These are phyloP conservation scores for Jaculus jaculus DNA, from an alignment of 2,113 vertebrate species.

Conservation along the genomic window DNA sequence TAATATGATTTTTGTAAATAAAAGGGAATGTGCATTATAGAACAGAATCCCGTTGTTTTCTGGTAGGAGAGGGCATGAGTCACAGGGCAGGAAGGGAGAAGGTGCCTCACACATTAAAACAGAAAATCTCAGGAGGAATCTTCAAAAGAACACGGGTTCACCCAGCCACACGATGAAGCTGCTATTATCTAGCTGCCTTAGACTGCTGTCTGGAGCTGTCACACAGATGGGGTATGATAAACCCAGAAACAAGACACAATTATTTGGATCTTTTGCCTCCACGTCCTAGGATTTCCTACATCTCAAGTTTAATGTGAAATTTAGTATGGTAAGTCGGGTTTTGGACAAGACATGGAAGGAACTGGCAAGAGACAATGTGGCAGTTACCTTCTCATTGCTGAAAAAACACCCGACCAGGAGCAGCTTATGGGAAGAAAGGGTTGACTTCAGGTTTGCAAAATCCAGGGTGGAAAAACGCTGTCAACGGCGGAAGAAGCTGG, in stretches of 20 bases:
- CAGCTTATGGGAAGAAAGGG: no score
- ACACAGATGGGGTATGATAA: rapidly evolving
- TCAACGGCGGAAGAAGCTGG: no score
- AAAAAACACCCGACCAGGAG: no score
- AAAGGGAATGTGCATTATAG: no score
- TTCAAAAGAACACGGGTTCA: neutral
- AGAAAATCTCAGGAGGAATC: neutral
- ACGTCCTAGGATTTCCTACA: neutral
- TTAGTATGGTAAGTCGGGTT: neutral
- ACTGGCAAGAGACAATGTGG: neutral
- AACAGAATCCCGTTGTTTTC: neutral
- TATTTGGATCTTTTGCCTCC: no score
- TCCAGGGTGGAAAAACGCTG: no score
- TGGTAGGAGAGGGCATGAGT: neutral
- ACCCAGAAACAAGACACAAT: neutral
- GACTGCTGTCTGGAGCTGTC: neutral
- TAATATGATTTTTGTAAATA: no score
- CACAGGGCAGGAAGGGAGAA: rapidly evolving
- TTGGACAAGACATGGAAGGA: no score
- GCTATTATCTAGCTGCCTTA: neutral
- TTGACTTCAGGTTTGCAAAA: no score
- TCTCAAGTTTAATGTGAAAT: neutral
- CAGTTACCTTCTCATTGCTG: no score
- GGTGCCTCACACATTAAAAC: neutral
- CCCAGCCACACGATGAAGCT: neutral